Percentiles rank a stretch among this genome's conserved stretches.
These are phyloP conservation scores for Rhabditoides inermis DNA, from an alignment of 2,888 invertebrate species.

Conservation along the genomic window DNA sequence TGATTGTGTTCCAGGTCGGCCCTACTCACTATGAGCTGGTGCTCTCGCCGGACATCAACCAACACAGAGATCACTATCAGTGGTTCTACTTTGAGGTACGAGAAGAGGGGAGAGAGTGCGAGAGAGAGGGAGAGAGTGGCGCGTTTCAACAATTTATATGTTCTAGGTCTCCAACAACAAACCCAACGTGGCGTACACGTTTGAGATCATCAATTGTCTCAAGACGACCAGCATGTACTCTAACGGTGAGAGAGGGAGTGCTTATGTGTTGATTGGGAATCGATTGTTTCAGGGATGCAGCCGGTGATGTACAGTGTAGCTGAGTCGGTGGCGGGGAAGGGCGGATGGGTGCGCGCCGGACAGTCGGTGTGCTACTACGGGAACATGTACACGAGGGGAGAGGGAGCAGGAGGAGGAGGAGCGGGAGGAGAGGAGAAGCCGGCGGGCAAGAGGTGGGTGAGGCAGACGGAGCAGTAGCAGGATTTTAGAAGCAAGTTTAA, in stretches of 20 bases:
- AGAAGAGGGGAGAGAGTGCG: background rate
- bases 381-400: slow-evolving; percentile 57
- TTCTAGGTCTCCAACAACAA: slow-evolving; percentile 64
- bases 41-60: slow-evolving; percentile 74
- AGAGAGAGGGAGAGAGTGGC: background rate
- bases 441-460: too few relatives aligned
- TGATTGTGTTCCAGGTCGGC: slow-evolving; percentile 61
- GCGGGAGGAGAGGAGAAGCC: slow-evolving; percentile 19
- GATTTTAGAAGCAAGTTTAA: too few relatives aligned
- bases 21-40: slow-evolving; percentile 73
- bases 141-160: background rate
- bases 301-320: slow-evolving; percentile 76
- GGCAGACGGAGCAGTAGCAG: too few relatives aligned
- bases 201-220: slow-evolving; percentile 79
- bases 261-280: background rate
- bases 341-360: slow-evolving; percentile 68
- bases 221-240: slow-evolving; percentile 79
- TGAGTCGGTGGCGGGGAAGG: slow-evolving; percentile 60
- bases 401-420: slow-evolving; percentile 15
- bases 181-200: slow-evolving; percentile 66
- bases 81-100: slow-evolving; percentile 78
- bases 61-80: slow-evolving; percentile 67
- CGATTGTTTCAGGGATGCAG: slow-evolving; percentile 64
- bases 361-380: slow-evolving; percentile 74
- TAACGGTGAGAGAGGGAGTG: slow-evolving; percentile 59